Base-by-base conservation (phyloP, 2,888 invertebrate species). In the Apomyelois bistriatella region DNA sequence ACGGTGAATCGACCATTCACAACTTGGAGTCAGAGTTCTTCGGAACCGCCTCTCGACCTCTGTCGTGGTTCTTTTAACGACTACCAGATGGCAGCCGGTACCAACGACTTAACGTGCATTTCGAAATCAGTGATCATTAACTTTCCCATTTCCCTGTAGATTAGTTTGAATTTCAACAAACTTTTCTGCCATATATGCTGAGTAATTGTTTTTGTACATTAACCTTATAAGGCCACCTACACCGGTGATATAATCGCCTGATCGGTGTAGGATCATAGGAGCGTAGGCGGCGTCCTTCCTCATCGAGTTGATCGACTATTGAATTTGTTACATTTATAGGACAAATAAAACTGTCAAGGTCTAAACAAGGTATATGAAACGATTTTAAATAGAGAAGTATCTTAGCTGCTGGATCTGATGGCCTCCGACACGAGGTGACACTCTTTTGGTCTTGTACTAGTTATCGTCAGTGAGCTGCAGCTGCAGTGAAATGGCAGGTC, bases 221-320 rank as follows among this genome's bases (percentile, higher is more conserved):
- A 85, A 84, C 87, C 87, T 88, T 87, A 86, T 88, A 88, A 79
- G 87, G 88, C 85, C 84, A 83, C 88, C 87, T 87, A 88, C 88
- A 82, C 82, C 79, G 83, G 82, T 86, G 87, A 87, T 86, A 86
- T 86, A 88, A 87, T 83, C 83, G 62, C 54, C 54, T 43, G 63
- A 59, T 60, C 56, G 73, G 61, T 61, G 74, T 76, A 76, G 80
- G 68, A 74, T 79, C 65, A 71, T 36, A 51, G 62, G 65, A 56
- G 80, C 76, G 88, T 86, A 82, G 87, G 87, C 72, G 76, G 74
- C 76, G 87, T 85, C 85, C 85, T 86, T 85, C 83, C 76, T 70
- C 71, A 62, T 54, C 69, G 74, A 72, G 68, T 72, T 73, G 70
- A 68, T 65, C 75, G 68, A 67, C 72, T 74, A 76, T 32, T 38